Base-by-base conservation (phyloP, 1,140 invertebrate genomes). In the Catajapyx aquilonaris region DNA sequence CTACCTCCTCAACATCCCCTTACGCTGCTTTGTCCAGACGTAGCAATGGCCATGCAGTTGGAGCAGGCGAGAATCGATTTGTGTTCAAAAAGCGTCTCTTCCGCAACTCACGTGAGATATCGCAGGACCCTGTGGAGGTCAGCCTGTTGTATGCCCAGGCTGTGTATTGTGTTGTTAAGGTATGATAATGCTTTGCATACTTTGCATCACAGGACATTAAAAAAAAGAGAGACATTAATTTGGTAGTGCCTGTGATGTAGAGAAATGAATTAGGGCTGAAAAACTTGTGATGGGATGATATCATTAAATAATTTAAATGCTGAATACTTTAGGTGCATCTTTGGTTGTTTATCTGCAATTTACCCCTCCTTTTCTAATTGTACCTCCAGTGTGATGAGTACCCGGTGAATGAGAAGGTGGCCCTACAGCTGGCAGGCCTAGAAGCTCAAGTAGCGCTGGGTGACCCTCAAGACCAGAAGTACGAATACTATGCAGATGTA, bases 51-150 rank as follows among this genome's bases (percentile, higher is more conserved):
- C 61, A 11, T 65, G 67, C 23, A 57, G 54, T 9, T 54, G 78
- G 3, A 76, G 77, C 4, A 80, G 81, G 81, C 1, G 87, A 93
- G 53, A 91, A 90, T 60, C 64, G 80, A 39, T 88, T 94, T 56
- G 75, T 93, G 39, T 93, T 95, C 59, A 86, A 88, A 50, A 75
- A 86, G 39, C 65, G 88, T 33, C 56, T 96, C 4, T 95, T 93
- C 60, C 71, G 77, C 40, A 78, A 77, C 44, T 80, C 76, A 2
- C 64, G 81, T 20, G 86, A 93, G 59, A 66, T 94, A 38, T 87
- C 85, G n/a, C 86, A 91, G 56, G 88, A 95, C 61, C 86, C 86
- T 0, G 81, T 94, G 0, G 88, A 96, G 64, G 81, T 94, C 4
- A 86, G 86, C 49, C 68, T 96, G 47, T 60, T 96, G 1, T 96